Evolutionary conservation across 2,888 invertebrate species (phyloP).

Genomic region (Gryllus longicercus): DNA sequence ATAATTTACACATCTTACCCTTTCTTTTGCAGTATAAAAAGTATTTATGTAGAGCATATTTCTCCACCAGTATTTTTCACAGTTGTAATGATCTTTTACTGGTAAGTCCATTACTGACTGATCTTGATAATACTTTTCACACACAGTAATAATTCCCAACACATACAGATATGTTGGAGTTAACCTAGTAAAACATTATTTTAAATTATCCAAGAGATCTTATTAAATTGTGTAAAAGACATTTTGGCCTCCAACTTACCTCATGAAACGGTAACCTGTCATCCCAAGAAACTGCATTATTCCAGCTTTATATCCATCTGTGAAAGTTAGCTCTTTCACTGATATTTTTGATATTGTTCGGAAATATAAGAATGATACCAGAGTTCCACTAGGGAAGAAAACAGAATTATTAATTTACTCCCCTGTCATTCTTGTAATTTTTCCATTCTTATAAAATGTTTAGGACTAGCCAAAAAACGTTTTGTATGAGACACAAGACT

Average conservation of each 20-base stretch:
- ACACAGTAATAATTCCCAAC: slow-evolving; percentile 29
- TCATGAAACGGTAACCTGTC: slow-evolving; percentile 31
- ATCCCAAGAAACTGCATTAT: slow-evolving; percentile 46
- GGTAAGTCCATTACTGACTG: slow-evolving; percentile 30
- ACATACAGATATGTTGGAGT: slow-evolving; percentile 35
- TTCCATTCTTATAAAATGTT: too few species aligned
- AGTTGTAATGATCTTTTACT: slow-evolving; percentile 26
- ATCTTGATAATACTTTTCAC: slow-evolving; percentile 30
- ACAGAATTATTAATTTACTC: too few species aligned
- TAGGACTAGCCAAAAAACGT: too few species aligned
- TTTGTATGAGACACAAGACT: too few species aligned
- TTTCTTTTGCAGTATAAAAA: slow-evolving; percentile 30
- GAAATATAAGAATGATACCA: slow-evolving; percentile 34
- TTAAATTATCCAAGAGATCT: too few species aligned
- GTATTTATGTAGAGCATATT: slow-evolving; percentile 35
- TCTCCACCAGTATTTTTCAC: slow-evolving; percentile 34
- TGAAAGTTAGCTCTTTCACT: slow-evolving; percentile 21
- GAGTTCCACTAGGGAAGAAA: slow-evolving; percentile 27
- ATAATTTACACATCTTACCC: slow-evolving; percentile 27
- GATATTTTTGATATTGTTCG: slow-evolving; percentile 29
- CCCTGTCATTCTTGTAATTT: not conserved
- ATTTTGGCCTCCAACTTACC: slow-evolving; percentile 26
- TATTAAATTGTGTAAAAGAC: not conserved
- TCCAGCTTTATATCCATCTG: slow-evolving; percentile 45
- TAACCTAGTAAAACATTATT: slow-evolving; percentile 25